These are phyloP conservation scores for Euphonia xanthogaster DNA, from an alignment of 2,797 vertebrate genomes.

Conservation along the genomic window DNA sequence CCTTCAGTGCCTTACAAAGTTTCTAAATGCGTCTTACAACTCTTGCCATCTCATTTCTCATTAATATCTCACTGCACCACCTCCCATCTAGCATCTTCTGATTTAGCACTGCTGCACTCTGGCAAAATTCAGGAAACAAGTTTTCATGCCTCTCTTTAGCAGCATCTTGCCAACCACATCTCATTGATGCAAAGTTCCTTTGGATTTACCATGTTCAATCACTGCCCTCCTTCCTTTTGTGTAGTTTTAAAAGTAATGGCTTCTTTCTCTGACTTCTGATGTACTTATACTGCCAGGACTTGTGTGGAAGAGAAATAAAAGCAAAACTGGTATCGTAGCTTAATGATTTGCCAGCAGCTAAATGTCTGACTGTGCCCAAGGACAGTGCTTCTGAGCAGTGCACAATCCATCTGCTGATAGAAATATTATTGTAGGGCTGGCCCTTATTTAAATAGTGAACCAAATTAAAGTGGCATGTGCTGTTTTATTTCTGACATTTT, in stretches of 20 bases:
- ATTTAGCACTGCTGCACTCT: neutral
- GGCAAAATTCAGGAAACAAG: neutral
- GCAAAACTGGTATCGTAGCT: neutral
- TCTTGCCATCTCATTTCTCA: neutral
- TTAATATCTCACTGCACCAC: neutral
- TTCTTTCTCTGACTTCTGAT: neutral
- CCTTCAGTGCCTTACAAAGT: neutral
- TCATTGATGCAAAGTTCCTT: neutral
- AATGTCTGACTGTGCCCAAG: neutral
- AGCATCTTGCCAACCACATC: neutral
- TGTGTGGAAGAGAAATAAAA: neutral
- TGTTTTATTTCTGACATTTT: neutral
- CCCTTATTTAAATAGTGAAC: neutral
- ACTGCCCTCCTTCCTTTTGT: neutral
- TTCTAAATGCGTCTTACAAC: neutral
- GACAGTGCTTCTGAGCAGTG: neutral
- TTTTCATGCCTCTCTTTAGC: neutral
- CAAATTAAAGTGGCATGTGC: neutral
- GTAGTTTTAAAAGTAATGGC: neutral
- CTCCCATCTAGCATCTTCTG: neutral
- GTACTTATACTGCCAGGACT: neutral
- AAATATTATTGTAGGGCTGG: neutral
- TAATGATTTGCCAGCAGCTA: neutral
- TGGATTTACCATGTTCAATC: neutral
- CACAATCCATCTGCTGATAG: neutral